phyloP scores from a whole-genome alignment of 2,113 vertebrate genomes.

The Grammomys surdaster region DNA sequence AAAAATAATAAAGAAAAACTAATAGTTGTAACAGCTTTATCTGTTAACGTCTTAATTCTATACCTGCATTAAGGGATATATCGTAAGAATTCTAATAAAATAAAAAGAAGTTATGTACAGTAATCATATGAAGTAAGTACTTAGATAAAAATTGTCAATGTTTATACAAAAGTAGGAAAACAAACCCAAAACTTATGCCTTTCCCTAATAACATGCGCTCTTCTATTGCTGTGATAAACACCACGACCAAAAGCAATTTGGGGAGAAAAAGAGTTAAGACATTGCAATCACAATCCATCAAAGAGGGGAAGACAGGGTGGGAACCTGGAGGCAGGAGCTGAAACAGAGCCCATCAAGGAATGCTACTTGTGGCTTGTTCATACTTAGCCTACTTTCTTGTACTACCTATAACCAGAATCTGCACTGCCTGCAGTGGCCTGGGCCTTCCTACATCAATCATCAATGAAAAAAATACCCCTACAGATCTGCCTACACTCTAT shows the following conservation, averaged over 20 bases:
- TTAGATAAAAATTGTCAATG: not conserved
- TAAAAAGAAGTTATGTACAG: not conserved
- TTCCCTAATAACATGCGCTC: not conserved
- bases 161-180: conserved; percentile 3
- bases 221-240: not conserved
- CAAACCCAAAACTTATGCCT: not conserved
- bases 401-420: not conserved
- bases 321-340: not conserved
- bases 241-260: not conserved
- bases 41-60: conserved; percentile 23
- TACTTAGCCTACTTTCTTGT: not conserved
- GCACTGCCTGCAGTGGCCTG: not conserved
- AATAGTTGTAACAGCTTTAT: not conserved
- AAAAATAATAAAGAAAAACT: conserved; percentile 27
- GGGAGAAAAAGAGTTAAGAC: not conserved
- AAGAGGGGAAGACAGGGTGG: not conserved
- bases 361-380: not conserved
- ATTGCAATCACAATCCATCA: not conserved
- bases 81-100: conserved; percentile 40
- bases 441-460: not conserved
- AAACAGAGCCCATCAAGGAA: not conserved
- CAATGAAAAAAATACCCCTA: not conserved
- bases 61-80: not conserved
- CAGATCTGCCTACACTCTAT: not conserved
- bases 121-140: not conserved